phyloP scores from a whole-genome alignment of 2,113 vertebrate genomes.

The Pterocles orientalis region DNA sequence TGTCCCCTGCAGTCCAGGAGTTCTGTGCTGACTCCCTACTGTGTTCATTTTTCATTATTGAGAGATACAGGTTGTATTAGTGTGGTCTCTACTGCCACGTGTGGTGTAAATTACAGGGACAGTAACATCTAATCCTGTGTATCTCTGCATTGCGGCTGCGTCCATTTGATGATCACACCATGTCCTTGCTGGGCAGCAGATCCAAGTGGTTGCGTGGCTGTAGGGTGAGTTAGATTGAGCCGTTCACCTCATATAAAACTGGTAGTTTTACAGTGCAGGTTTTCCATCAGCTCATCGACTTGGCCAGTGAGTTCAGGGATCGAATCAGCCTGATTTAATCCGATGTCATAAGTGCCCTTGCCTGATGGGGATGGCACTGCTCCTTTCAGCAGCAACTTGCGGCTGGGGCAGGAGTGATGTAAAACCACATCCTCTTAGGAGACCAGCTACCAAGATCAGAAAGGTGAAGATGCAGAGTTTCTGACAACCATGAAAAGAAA shows the following conservation, averaged over 20 bases:
- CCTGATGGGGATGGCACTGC: not conserved
- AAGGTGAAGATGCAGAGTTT: not conserved
- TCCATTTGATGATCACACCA: rapidly evolving
- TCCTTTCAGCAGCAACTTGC: not conserved
- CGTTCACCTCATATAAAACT: not conserved
- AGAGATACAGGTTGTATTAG: not conserved
- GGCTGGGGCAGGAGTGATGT: not conserved
- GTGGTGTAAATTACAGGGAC: not conserved
- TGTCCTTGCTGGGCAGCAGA: not conserved
- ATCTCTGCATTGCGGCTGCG: not conserved
- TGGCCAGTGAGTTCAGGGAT: not conserved
- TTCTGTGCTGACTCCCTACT: not conserved
- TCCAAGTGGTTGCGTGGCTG: not conserved
- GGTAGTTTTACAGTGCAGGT: not conserved
- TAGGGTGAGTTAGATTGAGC: not conserved
- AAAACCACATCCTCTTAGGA: not conserved
- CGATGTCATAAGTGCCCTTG: not conserved
- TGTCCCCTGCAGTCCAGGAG: not conserved
- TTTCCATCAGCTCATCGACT: not conserved
- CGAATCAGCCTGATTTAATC: not conserved
- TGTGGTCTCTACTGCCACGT: not conserved
- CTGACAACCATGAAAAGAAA: not conserved
- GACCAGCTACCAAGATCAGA: not conserved
- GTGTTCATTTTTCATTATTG: not conserved
- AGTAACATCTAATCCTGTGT: not conserved